These are phyloP conservation scores for Lycaena phlaeas DNA, from an alignment of 2,888 invertebrate genomes.

Conservation along the genomic window DNA sequence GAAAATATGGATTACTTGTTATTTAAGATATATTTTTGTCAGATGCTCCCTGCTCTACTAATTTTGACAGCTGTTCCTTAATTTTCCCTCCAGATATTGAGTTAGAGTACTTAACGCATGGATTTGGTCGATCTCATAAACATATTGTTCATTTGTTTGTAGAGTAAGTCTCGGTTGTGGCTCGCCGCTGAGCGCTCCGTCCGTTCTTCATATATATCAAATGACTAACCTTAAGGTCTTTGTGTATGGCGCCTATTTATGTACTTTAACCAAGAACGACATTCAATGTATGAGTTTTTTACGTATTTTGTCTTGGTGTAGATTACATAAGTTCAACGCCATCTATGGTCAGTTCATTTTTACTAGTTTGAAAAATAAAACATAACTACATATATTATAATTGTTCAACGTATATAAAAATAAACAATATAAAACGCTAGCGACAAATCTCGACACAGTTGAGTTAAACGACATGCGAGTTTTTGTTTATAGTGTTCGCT, in stretches of 20 bases:
- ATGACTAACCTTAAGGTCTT: neutral
- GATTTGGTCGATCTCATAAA: slow-evolving; percentile 63
- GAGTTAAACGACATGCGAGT: slow-evolving; percentile 1
- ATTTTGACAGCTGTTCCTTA: too few species aligned
- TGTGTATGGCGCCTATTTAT: neutral
- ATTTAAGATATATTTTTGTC: too few species aligned
- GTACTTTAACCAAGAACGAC: too few species aligned
- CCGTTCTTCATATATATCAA: neutral
- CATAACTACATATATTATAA: too few species aligned
- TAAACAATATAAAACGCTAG: neutral
- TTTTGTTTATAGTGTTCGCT: neutral
- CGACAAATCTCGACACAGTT: slow-evolving; percentile 1
- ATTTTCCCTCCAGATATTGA: too few species aligned
- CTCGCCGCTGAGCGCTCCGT: neutral
- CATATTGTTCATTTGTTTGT: slow-evolving; percentile 20
- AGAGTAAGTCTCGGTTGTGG: slow-evolving; percentile 26
- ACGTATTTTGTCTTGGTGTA: neutral
- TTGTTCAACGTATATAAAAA: too few species aligned
- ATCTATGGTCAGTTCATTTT: neutral
- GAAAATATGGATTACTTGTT: too few species aligned
- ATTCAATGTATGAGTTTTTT: too few species aligned
- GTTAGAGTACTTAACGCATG: slow-evolving; percentile 44
- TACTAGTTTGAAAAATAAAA: too few species aligned
- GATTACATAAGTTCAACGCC: neutral
- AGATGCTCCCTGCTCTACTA: too few species aligned